Conservation (phyloP, 2,888 invertebrate genomes). For the Leptinotarsa haldemani region DNA sequence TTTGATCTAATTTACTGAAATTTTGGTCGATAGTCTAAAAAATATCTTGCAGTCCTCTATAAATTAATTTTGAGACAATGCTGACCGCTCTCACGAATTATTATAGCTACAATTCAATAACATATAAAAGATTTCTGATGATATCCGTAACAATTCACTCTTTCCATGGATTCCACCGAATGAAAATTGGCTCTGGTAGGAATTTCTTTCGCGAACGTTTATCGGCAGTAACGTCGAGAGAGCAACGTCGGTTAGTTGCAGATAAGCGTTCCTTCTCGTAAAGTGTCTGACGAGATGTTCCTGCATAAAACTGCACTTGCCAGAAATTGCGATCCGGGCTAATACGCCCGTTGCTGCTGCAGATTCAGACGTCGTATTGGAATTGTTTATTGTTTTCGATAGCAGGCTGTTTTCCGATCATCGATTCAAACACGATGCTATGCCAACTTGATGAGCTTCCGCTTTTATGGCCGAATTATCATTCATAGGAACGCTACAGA, state of each 20-base stretch:
- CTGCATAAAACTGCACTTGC: conserved; percentile 43
- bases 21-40: no score
- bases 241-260: conserved; percentile 37
- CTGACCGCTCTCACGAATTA: not conserved
- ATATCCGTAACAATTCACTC: conserved; percentile 17
- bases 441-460: not conserved
- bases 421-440: not conserved
- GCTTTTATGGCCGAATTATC: no score
- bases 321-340: conserved; percentile 40
- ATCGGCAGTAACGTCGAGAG: conserved; percentile 39
- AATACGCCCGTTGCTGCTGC: conserved; percentile 28
- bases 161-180: conserved; percentile 10
- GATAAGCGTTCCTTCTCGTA: conserved; percentile 42
- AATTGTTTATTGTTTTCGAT: conserved; percentile 39
- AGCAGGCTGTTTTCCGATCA: conserved; percentile 29
- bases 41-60: no score
- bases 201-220: conserved; percentile 31
- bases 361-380: conserved; percentile 39
- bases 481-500: no score
- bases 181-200: conserved; percentile 23
- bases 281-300: conserved; percentile 40
- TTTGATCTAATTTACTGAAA: no score
- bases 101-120: not conserved
- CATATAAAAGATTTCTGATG: conserved; percentile 11
- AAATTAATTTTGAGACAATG: no score